Percentiles rank a stretch among this genome's conserved stretches.
Conservation (phyloP, 2,113 vertebrate species). For the human region DNA sequence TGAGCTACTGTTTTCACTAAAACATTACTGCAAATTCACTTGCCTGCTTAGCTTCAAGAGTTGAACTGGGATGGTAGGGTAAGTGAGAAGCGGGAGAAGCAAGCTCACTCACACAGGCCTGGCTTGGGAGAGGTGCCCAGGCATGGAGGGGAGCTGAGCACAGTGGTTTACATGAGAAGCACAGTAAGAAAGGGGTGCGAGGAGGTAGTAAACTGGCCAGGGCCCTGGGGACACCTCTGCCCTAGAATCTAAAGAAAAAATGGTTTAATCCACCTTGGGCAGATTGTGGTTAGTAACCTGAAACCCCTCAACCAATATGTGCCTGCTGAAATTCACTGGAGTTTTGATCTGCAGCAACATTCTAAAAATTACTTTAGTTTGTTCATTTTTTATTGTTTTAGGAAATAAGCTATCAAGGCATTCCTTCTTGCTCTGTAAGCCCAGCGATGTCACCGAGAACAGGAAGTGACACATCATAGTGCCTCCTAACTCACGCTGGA, state of each 20-base stretch:
- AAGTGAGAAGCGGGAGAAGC: not conserved
- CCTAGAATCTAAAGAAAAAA: not conserved
- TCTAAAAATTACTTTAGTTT: not conserved
- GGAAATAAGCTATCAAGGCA: not conserved
- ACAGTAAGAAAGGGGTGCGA: too few species aligned
- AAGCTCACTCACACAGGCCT: not conserved
- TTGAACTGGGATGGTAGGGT: not conserved
- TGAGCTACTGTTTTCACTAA: not conserved
- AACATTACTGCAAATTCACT: not conserved
- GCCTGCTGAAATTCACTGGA: not conserved
- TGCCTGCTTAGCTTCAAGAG: not conserved
- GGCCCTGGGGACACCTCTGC: not conserved
- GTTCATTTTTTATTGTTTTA: not conserved
- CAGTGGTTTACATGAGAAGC: fast-evolving
- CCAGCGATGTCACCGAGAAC: not conserved
- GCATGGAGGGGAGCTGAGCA: not conserved
- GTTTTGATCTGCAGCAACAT: not conserved
- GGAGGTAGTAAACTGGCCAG: not conserved
- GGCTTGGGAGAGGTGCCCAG: not conserved
- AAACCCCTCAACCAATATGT: not conserved
- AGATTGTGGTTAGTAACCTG: too few species aligned
- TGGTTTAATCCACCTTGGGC: too few species aligned
- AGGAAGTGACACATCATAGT: not conserved
- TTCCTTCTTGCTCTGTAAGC: not conserved
- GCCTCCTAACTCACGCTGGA: not conserved